Conservation (phyloP, 2,113 vertebrate genomes). For the Todiramphus chloris region DNA sequence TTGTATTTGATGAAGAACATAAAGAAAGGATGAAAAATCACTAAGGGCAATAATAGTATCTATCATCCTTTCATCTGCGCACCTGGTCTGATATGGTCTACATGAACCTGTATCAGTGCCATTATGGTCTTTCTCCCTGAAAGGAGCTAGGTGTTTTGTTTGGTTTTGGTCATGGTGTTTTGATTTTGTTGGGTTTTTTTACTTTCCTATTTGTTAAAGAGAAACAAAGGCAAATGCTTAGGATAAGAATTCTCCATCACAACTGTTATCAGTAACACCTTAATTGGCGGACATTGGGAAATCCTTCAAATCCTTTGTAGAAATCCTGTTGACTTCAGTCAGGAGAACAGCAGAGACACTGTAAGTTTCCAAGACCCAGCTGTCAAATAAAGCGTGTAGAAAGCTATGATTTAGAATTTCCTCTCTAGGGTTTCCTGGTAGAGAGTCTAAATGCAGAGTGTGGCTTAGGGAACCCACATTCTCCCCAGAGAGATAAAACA, state of each 20-base stretch:
- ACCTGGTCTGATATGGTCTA: background rate
- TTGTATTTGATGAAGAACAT: background rate
- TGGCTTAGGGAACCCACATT: conserved; percentile 27
- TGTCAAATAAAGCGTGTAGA: background rate
- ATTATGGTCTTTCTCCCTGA: background rate
- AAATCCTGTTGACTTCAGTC: background rate
- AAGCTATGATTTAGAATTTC: conserved; percentile 43
- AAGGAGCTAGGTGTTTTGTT: background rate
- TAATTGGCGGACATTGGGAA: background rate
- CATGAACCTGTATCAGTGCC: background rate
- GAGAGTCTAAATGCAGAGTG: conserved; percentile 16
- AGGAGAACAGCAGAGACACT: background rate
- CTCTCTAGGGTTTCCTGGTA: conserved; percentile 8
- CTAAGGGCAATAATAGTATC: background rate
- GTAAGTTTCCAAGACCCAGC: background rate
- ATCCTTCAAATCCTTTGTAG: background rate
- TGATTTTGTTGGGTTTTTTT: too few relatives aligned
- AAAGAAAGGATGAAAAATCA: background rate
- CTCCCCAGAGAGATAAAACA: conserved; percentile 30
- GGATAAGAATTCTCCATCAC: background rate
- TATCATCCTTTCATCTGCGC: background rate
- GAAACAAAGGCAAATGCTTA: background rate
- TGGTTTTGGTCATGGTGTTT: background rate
- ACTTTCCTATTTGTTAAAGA: background rate
- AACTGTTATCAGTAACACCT: background rate